Percentiles rank a stretch among this genome's conserved stretches.
phyloP scores from a whole-genome alignment of 2,113 vertebrate species.

The Gymnarchus niloticus region DNA sequence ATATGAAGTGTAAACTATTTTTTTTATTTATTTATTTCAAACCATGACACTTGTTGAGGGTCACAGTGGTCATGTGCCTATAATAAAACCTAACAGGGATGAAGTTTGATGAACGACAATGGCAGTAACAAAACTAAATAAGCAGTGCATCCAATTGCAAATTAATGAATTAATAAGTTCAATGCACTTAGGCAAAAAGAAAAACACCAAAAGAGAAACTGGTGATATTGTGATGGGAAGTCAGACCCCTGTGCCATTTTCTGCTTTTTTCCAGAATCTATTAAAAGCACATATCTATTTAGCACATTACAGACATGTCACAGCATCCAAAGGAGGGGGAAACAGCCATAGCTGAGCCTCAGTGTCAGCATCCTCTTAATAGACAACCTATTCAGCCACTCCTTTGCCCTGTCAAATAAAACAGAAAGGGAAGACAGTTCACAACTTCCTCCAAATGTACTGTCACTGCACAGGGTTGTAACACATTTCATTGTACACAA shows the following conservation, averaged over 20 bases:
- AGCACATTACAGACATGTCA: neutral
- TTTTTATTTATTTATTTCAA: neutral
- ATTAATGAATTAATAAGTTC: neutral
- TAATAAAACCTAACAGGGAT: neutral
- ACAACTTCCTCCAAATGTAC: neutral
- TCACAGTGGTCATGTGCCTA: neutral
- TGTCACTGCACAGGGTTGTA: too few relatives aligned
- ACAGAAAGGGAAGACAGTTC: neutral
- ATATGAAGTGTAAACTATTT: neutral
- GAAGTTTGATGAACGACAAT: neutral
- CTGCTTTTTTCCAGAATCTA: neutral
- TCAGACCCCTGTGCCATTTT: neutral
- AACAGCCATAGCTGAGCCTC: neutral
- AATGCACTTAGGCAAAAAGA: neutral
- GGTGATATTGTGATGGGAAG: neutral
- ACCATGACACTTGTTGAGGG: neutral
- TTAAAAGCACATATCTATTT: neutral
- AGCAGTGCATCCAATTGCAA: neutral
- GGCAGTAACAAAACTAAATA: neutral
- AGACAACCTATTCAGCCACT: conserved; percentile 1
- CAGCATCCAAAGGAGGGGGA: neutral
- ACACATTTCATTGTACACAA: neutral
- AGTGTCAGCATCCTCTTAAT: neutral
- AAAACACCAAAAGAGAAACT: neutral
- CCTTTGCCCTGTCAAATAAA: neutral